These are phyloP conservation scores for Columba janthina DNA, from an alignment of 2,113 vertebrate genomes.

Conservation along the genomic window DNA sequence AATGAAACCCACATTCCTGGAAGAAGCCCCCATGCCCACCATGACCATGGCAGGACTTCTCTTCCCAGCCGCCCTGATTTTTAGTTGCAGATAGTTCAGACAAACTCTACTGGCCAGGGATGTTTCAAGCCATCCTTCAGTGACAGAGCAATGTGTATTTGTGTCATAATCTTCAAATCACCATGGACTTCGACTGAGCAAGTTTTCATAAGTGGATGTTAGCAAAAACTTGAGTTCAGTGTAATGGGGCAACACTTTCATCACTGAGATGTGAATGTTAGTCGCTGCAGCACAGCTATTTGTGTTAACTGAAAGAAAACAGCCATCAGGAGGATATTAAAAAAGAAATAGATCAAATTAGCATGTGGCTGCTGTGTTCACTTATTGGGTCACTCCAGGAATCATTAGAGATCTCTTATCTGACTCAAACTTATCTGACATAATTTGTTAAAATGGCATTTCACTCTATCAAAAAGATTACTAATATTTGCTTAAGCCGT, in stretches of 20 bases:
- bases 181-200: neutral
- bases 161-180: conserved; percentile 25
- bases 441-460: neutral
- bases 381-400: neutral
- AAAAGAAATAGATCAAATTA: neutral
- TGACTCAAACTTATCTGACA: neutral
- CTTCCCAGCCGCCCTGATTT: neutral
- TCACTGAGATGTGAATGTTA: neutral
- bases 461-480: neutral
- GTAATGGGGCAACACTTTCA: neutral
- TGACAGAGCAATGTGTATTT: neutral
- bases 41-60: neutral
- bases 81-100: neutral
- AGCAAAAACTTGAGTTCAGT: neutral
- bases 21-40: neutral
- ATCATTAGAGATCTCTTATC: neutral
- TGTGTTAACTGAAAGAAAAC: neutral
- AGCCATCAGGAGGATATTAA: neutral
- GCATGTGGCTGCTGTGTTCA: neutral
- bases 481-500: neutral
- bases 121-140: neutral
- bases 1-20: neutral
- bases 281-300: neutral
- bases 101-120: neutral
- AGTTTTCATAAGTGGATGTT: neutral